phyloP scores from a whole-genome alignment of 2,888 invertebrate species.

The Patella pellucida region DNA sequence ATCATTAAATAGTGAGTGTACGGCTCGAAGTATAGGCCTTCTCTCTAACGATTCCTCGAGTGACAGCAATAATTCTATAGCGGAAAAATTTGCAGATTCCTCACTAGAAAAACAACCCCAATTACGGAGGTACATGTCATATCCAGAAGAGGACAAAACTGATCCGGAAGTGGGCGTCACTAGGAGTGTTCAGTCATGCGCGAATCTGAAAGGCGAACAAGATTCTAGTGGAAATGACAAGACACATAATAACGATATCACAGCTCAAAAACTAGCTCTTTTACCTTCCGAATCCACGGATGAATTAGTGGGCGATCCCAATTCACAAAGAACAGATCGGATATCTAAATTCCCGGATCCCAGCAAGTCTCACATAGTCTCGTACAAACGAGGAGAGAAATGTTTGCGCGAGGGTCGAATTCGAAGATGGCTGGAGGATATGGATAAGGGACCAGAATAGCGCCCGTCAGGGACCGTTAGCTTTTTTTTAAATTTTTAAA shows the following conservation, averaged over 20 bases:
- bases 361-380: conserved; percentile 27
- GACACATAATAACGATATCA: neutral
- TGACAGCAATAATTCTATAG: conserved; percentile 20
- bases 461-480: too few species aligned
- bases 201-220: conserved; percentile 36
- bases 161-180: conserved; percentile 24
- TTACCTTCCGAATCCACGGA: conserved; percentile 25
- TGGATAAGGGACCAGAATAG: conserved; percentile 31
- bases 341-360: conserved; percentile 11
- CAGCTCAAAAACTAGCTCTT: conserved; percentile 21
- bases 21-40: conserved; percentile 58
- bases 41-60: conserved; percentile 60
- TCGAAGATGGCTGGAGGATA: conserved; percentile 57
- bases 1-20: conserved; percentile 60
- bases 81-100: conserved; percentile 22
- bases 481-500: too few species aligned
- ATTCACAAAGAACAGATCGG: neutral
- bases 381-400: conserved; percentile 32
- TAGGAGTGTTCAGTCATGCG: conserved; percentile 38
- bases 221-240: conserved; percentile 11
- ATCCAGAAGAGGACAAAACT: conserved; percentile 34
- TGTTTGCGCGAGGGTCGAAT: conserved; percentile 49
- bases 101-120: conserved; percentile 19
- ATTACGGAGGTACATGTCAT: conserved; percentile 38
- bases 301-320: neutral